Evolutionary conservation across 2,797 vertebrate species (phyloP).

Genomic region (Cirrhinus molitorella): DNA sequence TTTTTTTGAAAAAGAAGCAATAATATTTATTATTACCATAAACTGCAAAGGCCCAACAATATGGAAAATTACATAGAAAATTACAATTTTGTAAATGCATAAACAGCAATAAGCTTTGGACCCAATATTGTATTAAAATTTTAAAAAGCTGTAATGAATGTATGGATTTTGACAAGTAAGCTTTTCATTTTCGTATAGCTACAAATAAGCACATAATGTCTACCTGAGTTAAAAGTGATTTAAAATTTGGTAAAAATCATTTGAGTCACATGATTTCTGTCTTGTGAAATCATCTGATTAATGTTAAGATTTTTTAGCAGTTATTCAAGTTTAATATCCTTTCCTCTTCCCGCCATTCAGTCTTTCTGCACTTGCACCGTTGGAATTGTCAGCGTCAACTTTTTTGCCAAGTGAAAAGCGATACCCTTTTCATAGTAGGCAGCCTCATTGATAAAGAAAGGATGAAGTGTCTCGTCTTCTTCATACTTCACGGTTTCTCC

Average conservation of each 20-base stretch:
- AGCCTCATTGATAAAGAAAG: slow-evolving; percentile 85
- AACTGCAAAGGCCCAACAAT: neutral
- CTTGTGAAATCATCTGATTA: neutral
- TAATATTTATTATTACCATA: neutral
- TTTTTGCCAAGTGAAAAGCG: slow-evolving; percentile 77
- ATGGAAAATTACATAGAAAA: neutral
- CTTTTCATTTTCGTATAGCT: neutral
- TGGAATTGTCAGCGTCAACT: slow-evolving; percentile 68
- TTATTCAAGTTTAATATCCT: neutral
- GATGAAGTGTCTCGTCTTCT: slow-evolving; percentile 70
- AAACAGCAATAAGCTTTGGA: neutral
- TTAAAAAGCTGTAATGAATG: neutral
- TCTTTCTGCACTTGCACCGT: slow-evolving; percentile 66
- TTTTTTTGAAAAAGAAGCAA: neutral
- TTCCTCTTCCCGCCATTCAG: slow-evolving; percentile 40
- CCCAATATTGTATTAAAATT: neutral
- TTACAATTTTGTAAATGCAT: neutral
- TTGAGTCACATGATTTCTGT: neutral
- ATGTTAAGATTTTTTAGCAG: neutral
- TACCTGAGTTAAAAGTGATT: neutral
- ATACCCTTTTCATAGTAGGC: slow-evolving; percentile 86
- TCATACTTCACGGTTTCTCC: slow-evolving; percentile 77
- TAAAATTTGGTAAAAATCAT: neutral
- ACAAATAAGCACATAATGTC: neutral
- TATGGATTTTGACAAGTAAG: neutral